These are phyloP conservation scores for Callipepla squamata DNA, from an alignment of 2,113 vertebrate species.

Conservation along the genomic window DNA sequence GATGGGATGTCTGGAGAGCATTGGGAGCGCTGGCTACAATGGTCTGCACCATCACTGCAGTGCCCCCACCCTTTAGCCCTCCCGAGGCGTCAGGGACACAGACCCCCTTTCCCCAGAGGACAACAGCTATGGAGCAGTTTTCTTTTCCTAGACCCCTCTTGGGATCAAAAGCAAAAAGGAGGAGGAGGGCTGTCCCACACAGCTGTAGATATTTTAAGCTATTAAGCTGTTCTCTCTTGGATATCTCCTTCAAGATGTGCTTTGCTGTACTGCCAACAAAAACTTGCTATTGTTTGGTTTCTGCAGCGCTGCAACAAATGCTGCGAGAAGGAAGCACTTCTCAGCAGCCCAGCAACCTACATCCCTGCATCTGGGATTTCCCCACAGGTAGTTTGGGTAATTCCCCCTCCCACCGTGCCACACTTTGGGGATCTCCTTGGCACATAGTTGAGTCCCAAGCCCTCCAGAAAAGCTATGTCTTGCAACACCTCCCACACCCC, in stretches of 20 bases:
- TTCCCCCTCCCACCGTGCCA: neutral
- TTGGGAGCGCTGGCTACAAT: neutral
- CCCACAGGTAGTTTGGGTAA: neutral
- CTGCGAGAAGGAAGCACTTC: neutral
- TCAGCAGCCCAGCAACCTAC: neutral
- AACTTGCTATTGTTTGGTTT: neutral
- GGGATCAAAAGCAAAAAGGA: neutral
- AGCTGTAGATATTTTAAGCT: neutral
- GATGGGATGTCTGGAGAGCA: neutral
- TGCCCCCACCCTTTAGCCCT: neutral
- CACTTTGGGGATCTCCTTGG: neutral
- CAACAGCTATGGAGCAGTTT: fast-evolving
- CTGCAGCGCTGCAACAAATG: fast-evolving
- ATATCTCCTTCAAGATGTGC: neutral
- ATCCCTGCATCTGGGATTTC: neutral
- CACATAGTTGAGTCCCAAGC: neutral
- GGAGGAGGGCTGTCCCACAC: neutral
- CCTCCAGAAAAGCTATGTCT: neutral
- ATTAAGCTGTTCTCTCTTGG: neutral
- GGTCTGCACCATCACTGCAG: neutral
- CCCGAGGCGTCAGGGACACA: neutral
- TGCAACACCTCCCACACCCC: fast-evolving
- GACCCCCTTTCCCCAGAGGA: neutral
- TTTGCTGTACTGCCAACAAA: conserved; percentile 37
- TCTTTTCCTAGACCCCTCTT: neutral